These are phyloP conservation scores for Cinclus cinclus DNA, from an alignment of 2,113 vertebrate genomes.

Conservation along the genomic window DNA sequence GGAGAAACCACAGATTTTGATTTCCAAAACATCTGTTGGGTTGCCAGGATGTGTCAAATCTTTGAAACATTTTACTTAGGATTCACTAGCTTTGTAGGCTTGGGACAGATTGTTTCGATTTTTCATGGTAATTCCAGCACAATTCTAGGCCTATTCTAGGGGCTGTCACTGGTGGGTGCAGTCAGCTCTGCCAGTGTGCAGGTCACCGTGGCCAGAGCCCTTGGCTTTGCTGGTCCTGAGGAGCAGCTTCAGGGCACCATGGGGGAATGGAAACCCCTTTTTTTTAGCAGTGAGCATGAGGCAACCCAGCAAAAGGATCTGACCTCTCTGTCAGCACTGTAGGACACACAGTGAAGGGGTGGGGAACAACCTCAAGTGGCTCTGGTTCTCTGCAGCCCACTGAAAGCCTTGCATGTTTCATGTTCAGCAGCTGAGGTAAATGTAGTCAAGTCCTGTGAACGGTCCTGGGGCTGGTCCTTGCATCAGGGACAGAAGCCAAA, in stretches of 20 bases:
- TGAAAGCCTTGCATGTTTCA: rapidly evolving
- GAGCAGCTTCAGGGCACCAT: not conserved
- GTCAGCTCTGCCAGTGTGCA: not conserved
- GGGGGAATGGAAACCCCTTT: not conserved
- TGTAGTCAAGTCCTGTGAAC: not conserved
- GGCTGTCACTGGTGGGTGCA: not conserved
- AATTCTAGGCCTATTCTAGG: not conserved
- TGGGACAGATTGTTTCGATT: not conserved
- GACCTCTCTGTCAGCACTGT: not conserved
- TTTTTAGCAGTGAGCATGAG: rapidly evolving
- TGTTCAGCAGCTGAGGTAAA: not conserved
- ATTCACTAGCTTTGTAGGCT: not conserved
- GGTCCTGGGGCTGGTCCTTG: not conserved
- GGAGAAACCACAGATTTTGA: not conserved
- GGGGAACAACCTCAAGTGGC: not conserved
- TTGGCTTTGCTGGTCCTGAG: not conserved
- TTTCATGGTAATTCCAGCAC: not conserved
- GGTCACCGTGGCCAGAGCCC: not conserved
- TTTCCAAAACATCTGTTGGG: not conserved
- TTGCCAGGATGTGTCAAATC: not conserved
- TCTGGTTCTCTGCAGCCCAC: not conserved
- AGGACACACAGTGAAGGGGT: rapidly evolving
- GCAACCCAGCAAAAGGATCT: not conserved
- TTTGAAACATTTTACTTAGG: not conserved
- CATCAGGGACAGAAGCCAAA: not conserved